A percentile compares a stretch with the other conserved stretches of the same genome.
Evolutionary conservation across 1,140 invertebrate genomes (phyloP).

Genomic region (Trichonephila clavata): DNA sequence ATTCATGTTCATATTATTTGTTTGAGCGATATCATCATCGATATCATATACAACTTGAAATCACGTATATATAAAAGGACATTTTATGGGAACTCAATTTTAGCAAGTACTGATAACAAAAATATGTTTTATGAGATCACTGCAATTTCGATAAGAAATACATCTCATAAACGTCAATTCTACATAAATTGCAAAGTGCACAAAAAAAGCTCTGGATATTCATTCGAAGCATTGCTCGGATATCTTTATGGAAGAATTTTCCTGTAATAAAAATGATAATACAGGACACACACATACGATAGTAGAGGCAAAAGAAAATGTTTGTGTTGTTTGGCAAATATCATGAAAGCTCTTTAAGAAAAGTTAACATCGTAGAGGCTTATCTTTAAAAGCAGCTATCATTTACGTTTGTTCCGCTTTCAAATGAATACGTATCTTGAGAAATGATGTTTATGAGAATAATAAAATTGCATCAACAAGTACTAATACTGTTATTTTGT

Average conservation of each 20-base stretch:
- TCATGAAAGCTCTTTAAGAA: not conserved
- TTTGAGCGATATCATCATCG: too few relatives aligned
- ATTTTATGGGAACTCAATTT: too few relatives aligned
- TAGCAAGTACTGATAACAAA: not conserved
- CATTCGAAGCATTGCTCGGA: not conserved
- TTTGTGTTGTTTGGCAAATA: slow-evolving; percentile 1
- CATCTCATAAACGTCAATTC: not conserved
- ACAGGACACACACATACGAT: not conserved
- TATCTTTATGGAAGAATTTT: slow-evolving; percentile 1
- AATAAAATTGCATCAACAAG: not conserved
- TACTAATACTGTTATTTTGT: not conserved
- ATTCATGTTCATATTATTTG: too few relatives aligned
- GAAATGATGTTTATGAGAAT: not conserved
- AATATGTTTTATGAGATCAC: not conserved
- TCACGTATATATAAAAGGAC: too few relatives aligned
- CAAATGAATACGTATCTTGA: not conserved
- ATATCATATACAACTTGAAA: too few relatives aligned
- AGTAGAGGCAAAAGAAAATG: not conserved
- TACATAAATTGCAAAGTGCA: not conserved
- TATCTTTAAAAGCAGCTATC: slow-evolving; percentile 8
- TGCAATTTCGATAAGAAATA: not conserved
- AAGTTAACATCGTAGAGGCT: not conserved
- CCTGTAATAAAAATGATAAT: slow-evolving; percentile 20
- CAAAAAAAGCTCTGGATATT: not conserved
- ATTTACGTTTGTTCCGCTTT: not conserved